These are phyloP conservation scores for Etia nguti DNA, from an alignment of 2,113 vertebrate genomes.

Conservation along the genomic window DNA sequence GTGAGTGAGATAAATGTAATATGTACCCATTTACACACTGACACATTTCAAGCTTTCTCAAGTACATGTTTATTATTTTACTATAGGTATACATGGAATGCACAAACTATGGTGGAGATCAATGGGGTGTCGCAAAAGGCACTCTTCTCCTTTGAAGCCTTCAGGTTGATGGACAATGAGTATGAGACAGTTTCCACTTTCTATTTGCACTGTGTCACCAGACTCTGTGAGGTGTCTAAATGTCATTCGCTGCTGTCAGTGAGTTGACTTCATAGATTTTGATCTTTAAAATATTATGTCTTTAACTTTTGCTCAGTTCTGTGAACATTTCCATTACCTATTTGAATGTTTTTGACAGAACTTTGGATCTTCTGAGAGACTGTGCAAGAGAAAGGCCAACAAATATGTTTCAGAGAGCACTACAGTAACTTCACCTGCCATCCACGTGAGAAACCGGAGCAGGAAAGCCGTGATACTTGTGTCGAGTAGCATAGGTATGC, in stretches of 20 bases:
- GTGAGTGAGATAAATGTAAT: conserved; percentile 46
- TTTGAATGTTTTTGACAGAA: not conserved
- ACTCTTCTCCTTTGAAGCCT: conserved; percentile 72
- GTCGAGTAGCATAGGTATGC: not conserved
- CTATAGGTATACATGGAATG: conserved; percentile 19
- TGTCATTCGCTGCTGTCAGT: conserved; percentile 49
- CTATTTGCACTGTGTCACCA: conserved; percentile 72
- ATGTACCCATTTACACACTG: not conserved
- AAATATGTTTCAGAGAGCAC: not conserved
- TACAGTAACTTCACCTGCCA: not conserved
- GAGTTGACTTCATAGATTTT: not conserved
- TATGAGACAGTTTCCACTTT: conserved; percentile 66
- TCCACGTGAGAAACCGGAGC: not conserved
- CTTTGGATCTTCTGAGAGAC: not conserved
- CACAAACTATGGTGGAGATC: conserved; percentile 44
- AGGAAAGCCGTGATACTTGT: not conserved
- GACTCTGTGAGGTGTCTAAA: conserved; percentile 65
- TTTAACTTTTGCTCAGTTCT: not conserved
- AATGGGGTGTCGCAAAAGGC: conserved; percentile 63
- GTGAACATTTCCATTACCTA: not conserved
- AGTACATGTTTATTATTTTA: not conserved
- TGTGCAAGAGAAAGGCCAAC: not conserved
- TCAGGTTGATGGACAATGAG: conserved; percentile 68
- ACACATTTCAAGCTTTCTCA: not conserved
- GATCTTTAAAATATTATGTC: not conserved